Base-by-base conservation (phyloP, 2,797 vertebrate species). In the Falco concolor region DNA sequence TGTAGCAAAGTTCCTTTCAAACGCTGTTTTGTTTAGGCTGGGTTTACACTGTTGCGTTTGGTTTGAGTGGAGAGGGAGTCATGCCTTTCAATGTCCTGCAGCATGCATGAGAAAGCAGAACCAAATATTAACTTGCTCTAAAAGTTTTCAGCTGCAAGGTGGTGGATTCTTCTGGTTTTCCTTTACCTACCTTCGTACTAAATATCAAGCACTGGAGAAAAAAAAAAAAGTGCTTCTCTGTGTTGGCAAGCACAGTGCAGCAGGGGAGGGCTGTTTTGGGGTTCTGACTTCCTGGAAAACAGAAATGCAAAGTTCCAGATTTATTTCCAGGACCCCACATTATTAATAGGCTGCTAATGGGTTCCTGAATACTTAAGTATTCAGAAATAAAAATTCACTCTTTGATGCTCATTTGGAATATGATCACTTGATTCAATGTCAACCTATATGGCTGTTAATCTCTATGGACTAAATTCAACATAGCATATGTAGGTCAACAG, bases 401-500 rank as follows among this genome's bases (percentile, higher is more conserved):
- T 79, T 84, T 70, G 32, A 53, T 77, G 25, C 9, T 78, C 4
- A 8, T 79, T 90, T 76, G 54, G 60, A 94, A 70, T 28, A 70
- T 59, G 69, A 86, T 84, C 60, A 10, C 25, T 86, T 70, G 23
- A 56, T 74, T 89, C 52, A 70, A 13, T 63, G 81, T 88, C 70
- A 95, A 34, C 13, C 14, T 65, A 13, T 79, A 65, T 8, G 49
- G 40, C 28, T 81, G 44, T 69, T 88, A 88, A 67, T 87, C 32
- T 68, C 76, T 54, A 38, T 6, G 18, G 77, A 67, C 87, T 73
- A 86, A 89, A 91, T 92, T 70, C 72, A 60, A 49, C 53, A 20
- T 21, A 86, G 27, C 40, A 27, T 57, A 92, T 95, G 38, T 88
- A 93, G 91, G 96, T 86, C 86, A 91, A 38, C 80, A 93, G 87